Conservation (phyloP, 2,113 vertebrate species). For the Dipodomys stephensi region DNA sequence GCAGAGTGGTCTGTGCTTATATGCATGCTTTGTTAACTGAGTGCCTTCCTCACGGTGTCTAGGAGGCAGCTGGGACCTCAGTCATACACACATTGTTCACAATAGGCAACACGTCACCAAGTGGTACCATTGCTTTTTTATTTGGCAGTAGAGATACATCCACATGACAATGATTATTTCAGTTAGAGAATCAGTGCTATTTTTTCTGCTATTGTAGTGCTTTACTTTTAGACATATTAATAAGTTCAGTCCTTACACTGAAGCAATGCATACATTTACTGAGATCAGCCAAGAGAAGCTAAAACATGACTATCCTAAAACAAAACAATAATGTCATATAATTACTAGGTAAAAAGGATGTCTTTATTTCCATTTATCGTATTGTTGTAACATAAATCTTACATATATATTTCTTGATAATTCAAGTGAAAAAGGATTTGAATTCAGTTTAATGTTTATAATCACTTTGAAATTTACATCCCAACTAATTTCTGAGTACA, state of each 20-base stretch:
- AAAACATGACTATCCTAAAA: constrained; percentile 69
- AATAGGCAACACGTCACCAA: neutral
- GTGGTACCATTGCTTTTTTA: constrained; percentile 50
- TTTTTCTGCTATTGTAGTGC: constrained; percentile 32
- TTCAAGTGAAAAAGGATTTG: constrained; percentile 31
- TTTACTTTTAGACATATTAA: constrained; percentile 76
- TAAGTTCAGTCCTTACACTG: constrained; percentile 64
- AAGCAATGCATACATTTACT: constrained; percentile 67
- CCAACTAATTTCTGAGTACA: constrained; percentile 47
- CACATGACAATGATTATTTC: constrained; percentile 42
- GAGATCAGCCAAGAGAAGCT: constrained; percentile 61
- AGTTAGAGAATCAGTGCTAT: neutral
- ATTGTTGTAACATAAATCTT: constrained; percentile 49
- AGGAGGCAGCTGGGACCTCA: neutral
- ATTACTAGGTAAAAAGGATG: constrained; percentile 65
- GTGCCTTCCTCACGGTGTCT: neutral
- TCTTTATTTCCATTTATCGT: constrained; percentile 47
- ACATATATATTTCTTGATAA: constrained; percentile 58
- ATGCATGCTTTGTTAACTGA: neutral
- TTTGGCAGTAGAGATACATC: constrained; percentile 66
- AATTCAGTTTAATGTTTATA: constrained; percentile 65
- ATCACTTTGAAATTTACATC: constrained; percentile 57
- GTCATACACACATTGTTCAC: neutral
- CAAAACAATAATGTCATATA: constrained; percentile 64
- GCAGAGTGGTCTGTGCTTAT: neutral